Evolutionary conservation across 2,888 invertebrate species (phyloP), one percentile per base, ranked within the genome.

Genomic region (Listrodromus nycthemerus): DNA sequence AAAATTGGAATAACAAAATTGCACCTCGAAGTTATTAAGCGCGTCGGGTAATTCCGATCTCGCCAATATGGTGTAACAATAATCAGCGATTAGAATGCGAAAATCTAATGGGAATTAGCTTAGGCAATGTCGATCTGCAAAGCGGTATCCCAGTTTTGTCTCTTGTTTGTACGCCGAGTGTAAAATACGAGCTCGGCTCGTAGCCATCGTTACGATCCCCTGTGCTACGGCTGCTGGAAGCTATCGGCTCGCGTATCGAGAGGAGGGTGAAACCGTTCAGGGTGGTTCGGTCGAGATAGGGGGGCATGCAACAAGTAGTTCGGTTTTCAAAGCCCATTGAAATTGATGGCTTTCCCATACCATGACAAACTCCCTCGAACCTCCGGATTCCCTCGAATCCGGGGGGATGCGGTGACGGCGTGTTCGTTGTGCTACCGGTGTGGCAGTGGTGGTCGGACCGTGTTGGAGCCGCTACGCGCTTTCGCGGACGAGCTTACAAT

Each of bases 331-430:
- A 93, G 93, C 92, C 93, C 93, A 93, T 93, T 93, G 92, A 93
- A 93, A 93, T 93, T 93, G 93, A 93, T 93, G 93, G 93, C 93
- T 93, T 93, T 93, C 93, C 93, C 93, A 93, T 93, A 93, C 93
- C 93, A 91, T 91, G 90, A 88, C 89, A 87, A 87, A 89, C 87
- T 87, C 88, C 86, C 86, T 83, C 86, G 77, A 80, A 77, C 77
- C 88, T 89, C 87, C 88, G 84, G 85, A 78, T 84, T 86, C 85
- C 52, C 75, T 77, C 81, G 58, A 67, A 74, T 78, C 66, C 75
- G 71, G 50, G 66, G 73, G 77, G 76, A 79, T 63, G 73, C 74
- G 77, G 80, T 70, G 69, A 37, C 78, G 74, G 70, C 74, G 71
- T 77, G 78, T 61, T 80, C 74, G 84, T 82, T 75, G 69, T 58